Evolutionary conservation across 2,888 invertebrate species (phyloP).

Genomic region (Saturnia pavonia): DNA sequence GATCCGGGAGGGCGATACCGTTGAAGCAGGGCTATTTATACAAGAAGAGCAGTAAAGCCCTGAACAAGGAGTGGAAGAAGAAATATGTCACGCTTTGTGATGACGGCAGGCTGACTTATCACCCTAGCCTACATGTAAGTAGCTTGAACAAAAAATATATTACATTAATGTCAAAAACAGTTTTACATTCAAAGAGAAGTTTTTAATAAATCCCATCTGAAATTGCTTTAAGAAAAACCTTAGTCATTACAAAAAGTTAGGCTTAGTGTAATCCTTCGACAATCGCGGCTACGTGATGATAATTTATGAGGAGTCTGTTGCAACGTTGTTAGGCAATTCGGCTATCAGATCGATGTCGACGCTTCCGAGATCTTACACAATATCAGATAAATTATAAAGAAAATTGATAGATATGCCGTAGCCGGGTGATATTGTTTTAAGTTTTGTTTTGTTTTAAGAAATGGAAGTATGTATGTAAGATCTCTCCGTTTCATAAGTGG

Average conservation of each 20-base stretch:
- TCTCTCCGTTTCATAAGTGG: too few species aligned
- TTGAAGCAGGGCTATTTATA: conserved; percentile 98
- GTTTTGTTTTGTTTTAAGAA: too few species aligned
- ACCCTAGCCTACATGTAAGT: conserved; percentile 96
- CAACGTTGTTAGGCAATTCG: background rate
- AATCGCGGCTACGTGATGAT: background rate
- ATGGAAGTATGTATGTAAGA: too few species aligned
- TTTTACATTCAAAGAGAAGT: too few species aligned
- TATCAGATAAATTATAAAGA: background rate
- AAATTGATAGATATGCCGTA: background rate
- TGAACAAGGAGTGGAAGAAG: conserved; percentile 99
- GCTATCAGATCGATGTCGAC: conserved; percentile 3
- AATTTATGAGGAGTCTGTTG: background rate
- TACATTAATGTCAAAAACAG: background rate
- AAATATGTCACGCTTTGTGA: conserved; percentile 98
- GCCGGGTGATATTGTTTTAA: background rate
- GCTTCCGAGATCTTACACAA: background rate
- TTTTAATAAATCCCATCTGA: too few species aligned
- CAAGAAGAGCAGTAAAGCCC: conserved; percentile 96
- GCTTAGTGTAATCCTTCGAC: background rate
- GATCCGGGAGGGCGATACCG: conserved; percentile 97
- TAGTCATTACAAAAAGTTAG: background rate
- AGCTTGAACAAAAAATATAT: background rate
- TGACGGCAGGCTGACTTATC: conserved; percentile 97
- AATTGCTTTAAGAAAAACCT: background rate